Percentiles rank a stretch among this genome's conserved stretches.
phyloP scores from a whole-genome alignment of 2,888 invertebrate genomes.

The Metopia argyrocephala region DNA sequence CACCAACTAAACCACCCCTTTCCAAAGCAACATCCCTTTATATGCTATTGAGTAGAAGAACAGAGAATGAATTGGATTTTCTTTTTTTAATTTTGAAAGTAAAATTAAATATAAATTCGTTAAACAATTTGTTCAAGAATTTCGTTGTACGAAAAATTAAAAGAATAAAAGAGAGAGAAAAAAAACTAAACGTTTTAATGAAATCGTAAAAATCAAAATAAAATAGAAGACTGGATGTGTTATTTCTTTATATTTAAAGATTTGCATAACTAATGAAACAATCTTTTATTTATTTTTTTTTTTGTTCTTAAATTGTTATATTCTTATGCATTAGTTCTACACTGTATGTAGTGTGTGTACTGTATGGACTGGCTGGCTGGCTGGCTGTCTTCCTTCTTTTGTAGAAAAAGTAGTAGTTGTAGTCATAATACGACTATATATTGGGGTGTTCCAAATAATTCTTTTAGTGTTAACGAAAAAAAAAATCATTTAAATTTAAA shows the following conservation, averaged over 20 bases:
- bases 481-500: slow-evolving; percentile 15
- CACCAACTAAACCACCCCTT: slow-evolving; percentile 13
- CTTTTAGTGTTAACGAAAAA: slow-evolving; percentile 9
- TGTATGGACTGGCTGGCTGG: too few relatives aligned
- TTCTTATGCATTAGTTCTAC: too few relatives aligned
- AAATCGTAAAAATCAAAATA: too few relatives aligned
- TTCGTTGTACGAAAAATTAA: slow-evolving; percentile 1
- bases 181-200: not conserved
- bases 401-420: not conserved
- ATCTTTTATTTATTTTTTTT: not conserved
- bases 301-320: not conserved
- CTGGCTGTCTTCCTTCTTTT: not conserved
- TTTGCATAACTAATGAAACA: slow-evolving; percentile 64
- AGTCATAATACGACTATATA: not conserved
- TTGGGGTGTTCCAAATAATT: slow-evolving; percentile 6
- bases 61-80: slow-evolving; percentile 17
- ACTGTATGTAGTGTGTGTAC: too few relatives aligned
- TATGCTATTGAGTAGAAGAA: not conserved
- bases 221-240: slow-evolving; percentile 30
- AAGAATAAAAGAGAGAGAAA: not conserved
- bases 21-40: slow-evolving; percentile 11
- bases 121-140: slow-evolving; percentile 49
- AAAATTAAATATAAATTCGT: slow-evolving; percentile 56
- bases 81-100: slow-evolving; percentile 47
- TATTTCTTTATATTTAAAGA: slow-evolving; percentile 57